Evolutionary conservation across 2,113 vertebrate genomes (phyloP).

Genomic region (Lamprotornis superbus): DNA sequence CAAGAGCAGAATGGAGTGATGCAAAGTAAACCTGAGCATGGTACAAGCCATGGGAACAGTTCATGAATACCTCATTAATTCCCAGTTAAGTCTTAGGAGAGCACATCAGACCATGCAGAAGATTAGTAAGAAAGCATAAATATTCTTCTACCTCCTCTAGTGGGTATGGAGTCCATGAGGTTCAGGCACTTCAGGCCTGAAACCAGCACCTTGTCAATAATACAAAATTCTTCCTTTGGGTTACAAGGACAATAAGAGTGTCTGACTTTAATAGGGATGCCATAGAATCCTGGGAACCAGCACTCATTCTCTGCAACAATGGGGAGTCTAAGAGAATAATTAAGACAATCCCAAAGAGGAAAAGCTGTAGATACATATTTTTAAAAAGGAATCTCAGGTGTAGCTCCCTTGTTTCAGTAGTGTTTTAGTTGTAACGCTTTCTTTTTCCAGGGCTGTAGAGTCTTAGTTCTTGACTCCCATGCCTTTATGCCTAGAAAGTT

Average conservation of each 20-base stretch:
- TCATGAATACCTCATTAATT: background rate
- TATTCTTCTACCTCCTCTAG: background rate
- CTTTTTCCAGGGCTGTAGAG: background rate
- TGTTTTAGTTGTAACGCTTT: background rate
- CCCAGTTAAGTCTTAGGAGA: background rate
- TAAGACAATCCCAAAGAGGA: background rate
- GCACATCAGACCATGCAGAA: background rate
- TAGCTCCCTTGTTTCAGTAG: background rate
- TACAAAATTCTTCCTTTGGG: background rate
- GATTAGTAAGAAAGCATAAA: background rate
- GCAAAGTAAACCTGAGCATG: background rate
- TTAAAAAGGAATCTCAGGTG: background rate
- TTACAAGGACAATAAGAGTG: background rate
- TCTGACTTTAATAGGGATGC: background rate
- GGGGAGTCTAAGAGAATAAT: background rate
- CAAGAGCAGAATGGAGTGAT: background rate
- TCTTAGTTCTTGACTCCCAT: background rate
- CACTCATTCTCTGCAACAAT: background rate
- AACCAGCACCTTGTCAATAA: background rate
- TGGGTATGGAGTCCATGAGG: accelerated
- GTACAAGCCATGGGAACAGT: background rate
- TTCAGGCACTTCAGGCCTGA: background rate
- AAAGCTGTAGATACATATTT: background rate
- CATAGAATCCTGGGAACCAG: background rate
- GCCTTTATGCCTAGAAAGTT: background rate